Conservation (phyloP, 2,797 vertebrate genomes). For the Dicrostonyx torquatus region DNA sequence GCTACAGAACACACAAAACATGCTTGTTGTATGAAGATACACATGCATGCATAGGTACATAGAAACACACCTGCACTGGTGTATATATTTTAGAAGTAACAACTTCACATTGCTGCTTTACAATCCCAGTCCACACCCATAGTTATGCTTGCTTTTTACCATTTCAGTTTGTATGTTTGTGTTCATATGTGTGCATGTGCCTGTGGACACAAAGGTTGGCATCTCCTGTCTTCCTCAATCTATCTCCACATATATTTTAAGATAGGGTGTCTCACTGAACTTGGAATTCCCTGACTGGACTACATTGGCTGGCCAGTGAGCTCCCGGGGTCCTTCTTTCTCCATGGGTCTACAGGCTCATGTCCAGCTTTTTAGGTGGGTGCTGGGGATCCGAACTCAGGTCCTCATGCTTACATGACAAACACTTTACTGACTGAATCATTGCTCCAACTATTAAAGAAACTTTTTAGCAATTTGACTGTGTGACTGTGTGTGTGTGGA, state of each 20-base stretch:
- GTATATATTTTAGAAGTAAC: not conserved
- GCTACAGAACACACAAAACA: not conserved
- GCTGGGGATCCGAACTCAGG: not conserved
- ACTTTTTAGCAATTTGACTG: not conserved
- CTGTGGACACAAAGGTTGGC: not conserved
- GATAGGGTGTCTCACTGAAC: not conserved
- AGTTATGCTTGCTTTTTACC: not conserved
- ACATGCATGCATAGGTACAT: not conserved
- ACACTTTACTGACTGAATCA: not conserved
- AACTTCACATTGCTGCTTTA: not conserved
- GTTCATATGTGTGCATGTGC: not conserved
- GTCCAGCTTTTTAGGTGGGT: not conserved
- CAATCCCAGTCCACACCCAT: not conserved
- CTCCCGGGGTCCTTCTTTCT: not conserved
- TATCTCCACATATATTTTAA: not conserved
- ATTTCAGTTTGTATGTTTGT: not conserved
- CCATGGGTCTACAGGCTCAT: not conserved
- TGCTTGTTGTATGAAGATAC: not conserved
- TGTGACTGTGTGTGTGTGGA: too few species aligned
- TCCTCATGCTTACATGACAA: not conserved
- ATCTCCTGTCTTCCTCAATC: not conserved
- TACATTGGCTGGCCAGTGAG: not conserved
- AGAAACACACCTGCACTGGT: not conserved
- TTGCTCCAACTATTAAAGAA: not conserved
- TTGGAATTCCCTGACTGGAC: not conserved